phyloP scores from a whole-genome alignment of 2,888 invertebrate species.

The Pachymerium ferrugineum region DNA sequence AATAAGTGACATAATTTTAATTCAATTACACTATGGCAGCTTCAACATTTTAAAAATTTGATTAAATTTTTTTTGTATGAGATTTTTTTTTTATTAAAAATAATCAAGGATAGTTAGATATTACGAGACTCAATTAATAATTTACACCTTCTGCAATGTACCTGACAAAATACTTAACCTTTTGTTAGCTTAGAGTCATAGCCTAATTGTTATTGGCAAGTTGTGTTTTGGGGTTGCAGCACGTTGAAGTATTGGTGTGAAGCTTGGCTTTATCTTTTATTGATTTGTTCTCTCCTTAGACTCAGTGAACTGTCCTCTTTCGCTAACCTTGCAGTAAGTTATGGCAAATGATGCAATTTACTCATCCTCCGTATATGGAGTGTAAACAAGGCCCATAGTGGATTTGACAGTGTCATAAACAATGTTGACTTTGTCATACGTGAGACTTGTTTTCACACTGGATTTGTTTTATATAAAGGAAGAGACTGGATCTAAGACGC shows the following conservation, averaged over 20 bases:
- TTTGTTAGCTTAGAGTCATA: not conserved
- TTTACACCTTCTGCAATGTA: not conserved
- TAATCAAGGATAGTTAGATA: not conserved
- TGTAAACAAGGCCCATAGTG: conserved; percentile 16
- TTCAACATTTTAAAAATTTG: too few relatives aligned
- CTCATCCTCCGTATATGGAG: conserved; percentile 15
- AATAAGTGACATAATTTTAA: too few relatives aligned
- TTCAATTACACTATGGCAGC: too few relatives aligned
- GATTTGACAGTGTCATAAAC: conserved; percentile 22
- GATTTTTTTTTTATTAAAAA: too few relatives aligned
- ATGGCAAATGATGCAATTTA: conserved; percentile 27
- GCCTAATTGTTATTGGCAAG: conserved; percentile 23
- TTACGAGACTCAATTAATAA: not conserved
- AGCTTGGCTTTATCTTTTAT: conserved; percentile 27
- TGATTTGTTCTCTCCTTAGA: conserved; percentile 22
- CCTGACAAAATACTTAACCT: conserved; percentile 12
- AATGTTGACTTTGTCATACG: conserved; percentile 17
- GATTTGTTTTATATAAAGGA: not conserved
- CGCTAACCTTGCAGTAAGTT: conserved; percentile 13
- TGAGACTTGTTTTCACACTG: not conserved
- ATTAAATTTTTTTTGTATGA: too few relatives aligned
- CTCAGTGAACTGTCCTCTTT: conserved; percentile 22
- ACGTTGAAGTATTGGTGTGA: conserved; percentile 27
- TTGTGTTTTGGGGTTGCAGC: conserved; percentile 15
- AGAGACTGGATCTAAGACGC: not conserved